Conservation (phyloP, 53 echinoderm and acorn worm species). For the Arbacia lixula region DNA sequence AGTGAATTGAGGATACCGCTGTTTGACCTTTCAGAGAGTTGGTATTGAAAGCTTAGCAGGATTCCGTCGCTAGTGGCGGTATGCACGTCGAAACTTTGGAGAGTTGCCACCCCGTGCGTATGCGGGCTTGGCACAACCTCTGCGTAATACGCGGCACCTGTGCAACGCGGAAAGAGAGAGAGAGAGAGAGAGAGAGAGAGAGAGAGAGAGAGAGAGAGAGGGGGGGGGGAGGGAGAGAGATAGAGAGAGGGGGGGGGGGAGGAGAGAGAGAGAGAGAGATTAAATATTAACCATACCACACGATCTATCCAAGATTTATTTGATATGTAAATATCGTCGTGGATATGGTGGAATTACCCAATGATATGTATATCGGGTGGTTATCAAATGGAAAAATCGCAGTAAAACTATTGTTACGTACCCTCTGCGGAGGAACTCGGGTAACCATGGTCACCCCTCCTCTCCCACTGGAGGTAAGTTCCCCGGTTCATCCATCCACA, state of each 20-base stretch:
- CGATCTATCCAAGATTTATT: no score
- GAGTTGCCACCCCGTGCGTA: not conserved
- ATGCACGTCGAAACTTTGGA: slow-evolving; percentile 1
- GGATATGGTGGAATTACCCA: not conserved
- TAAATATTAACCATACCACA: no score
- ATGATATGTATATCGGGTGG: no score
- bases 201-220: no score
- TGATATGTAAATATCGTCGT: no score
- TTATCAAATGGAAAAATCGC: no score
- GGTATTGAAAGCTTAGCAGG: slow-evolving; percentile 16
- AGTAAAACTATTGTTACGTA: no score
- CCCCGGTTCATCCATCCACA: slow-evolving; percentile 21
- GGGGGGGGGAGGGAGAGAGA: not conserved
- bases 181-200: not conserved
- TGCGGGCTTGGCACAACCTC: slow-evolving; percentile 1
- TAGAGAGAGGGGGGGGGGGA: not conserved
- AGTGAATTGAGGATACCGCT: not conserved
- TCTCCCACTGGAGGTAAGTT: slow-evolving; percentile 13
- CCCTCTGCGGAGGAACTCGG: slow-evolving; percentile 3
- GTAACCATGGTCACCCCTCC: not conserved
- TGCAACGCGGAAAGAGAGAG: no score
- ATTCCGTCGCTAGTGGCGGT: slow-evolving; percentile 24
- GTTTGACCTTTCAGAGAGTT: not conserved
- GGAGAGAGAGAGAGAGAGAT: not conserved
- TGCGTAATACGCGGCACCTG: no score